Conservation (phyloP, 1,140 invertebrate genomes). For the Tetraneura akinire region DNA sequence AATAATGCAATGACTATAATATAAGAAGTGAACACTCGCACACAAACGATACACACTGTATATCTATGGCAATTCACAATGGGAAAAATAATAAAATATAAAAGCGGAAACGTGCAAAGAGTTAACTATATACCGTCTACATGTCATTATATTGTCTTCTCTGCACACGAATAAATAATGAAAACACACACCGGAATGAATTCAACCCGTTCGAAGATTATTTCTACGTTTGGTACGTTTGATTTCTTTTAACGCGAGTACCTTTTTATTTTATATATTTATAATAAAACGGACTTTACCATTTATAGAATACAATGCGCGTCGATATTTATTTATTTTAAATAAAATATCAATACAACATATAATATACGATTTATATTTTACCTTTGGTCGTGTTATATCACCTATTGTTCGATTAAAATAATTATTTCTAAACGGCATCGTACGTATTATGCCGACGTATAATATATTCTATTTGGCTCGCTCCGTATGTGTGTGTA, state of each 20-base stretch:
- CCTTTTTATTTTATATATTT: neutral
- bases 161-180: constrained; percentile 9
- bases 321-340: no score
- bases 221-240: neutral
- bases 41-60: neutral
- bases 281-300: neutral
- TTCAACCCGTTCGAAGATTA: neutral
- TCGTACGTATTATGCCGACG: no score
- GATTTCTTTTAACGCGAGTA: neutral
- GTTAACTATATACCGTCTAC: no score
- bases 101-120: constrained; percentile 3
- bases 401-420: no score
- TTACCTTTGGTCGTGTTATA: no score
- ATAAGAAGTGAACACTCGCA: neutral
- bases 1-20: neutral
- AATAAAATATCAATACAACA: no score
- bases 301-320: constrained; percentile 15
- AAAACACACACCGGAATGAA: neutral
- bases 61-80: neutral
- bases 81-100: constrained; percentile 4
- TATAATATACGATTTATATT: no score
- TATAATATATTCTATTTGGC: no score
- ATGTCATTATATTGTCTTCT: constrained; percentile 26
- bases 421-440: no score
- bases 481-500: no score